Evolutionary conservation across 2,797 vertebrate genomes (phyloP), one percentile per base, ranked within the genome.

Genomic region (Pangasius macronema): DNA sequence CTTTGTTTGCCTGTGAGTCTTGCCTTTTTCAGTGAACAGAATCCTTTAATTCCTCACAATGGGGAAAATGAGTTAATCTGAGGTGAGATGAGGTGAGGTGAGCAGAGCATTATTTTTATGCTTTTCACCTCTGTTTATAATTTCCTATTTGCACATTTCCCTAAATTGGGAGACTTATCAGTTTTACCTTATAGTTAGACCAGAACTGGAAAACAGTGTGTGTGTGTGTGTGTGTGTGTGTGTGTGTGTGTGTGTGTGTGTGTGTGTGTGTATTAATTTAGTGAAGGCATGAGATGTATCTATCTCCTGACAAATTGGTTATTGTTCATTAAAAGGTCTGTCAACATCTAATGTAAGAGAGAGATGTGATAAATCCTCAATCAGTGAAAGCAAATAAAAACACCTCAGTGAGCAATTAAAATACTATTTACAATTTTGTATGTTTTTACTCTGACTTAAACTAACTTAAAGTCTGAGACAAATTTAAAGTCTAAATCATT

Each of bases 1-100:
- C 89, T 84, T 76, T 36, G 46, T 67, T 70, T n/a, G 72, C 49
- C 46, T 18, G 81, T 2, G 16, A 85, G 61, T 61, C 63, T 83
- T 22, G 33, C 81, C 51, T 72, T 86, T 86, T 83, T 82, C 33
- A 67, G 46, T 82, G 87, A 57, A 82, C 33, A 72, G 36, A 85
- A 85, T 72, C 46, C 22, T 85, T 85, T 85, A 42, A 51, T 30
- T 77, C 10, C 51, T 59, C 39, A 77, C 59, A 88, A 68, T 36
- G n/a, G 39, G 27, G 36, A 70, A 83, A 88, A 86, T 5, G 27
- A 86, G 84, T 85, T 85, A 76, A 83, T 85, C 49, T 65, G 79
- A 67, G 27, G 68, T 70, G 16, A 85, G 67, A 46, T 30, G 67
- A 73, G 57, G 68, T 70, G 10, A 85, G 67, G 22, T 30, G 16